These are phyloP conservation scores for Smittia sp. DNA, from an alignment of 2,888 invertebrate species.

Conservation along the genomic window DNA sequence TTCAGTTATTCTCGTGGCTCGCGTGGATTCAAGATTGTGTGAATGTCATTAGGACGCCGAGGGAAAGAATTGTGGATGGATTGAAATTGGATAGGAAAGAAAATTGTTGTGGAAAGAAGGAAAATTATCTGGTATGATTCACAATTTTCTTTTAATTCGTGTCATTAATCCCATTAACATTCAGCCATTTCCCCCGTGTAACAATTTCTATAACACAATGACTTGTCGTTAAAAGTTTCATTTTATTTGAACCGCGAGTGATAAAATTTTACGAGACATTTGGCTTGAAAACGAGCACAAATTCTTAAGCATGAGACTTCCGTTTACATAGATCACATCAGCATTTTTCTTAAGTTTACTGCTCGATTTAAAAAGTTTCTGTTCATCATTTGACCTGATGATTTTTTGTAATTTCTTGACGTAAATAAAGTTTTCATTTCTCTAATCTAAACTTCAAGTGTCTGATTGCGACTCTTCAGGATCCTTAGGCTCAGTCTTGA, in stretches of 20 bases:
- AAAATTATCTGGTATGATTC: constrained; percentile 21
- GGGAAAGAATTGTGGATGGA: not conserved
- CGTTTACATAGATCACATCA: no score
- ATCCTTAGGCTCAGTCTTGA: not conserved
- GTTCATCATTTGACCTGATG: no score
- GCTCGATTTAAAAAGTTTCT: no score
- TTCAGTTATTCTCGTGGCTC: not conserved
- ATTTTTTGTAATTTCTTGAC: no score
- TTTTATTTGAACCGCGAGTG: no score
- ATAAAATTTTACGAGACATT: no score
- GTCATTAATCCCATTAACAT: not conserved
- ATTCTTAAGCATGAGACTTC: no score
- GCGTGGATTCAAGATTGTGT: constrained; percentile 1
- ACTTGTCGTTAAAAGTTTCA: no score
- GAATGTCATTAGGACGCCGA: constrained; percentile 12
- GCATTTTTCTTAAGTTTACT: no score
- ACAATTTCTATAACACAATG: not conserved
- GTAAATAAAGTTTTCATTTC: no score
- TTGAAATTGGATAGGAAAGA: constrained; percentile 5
- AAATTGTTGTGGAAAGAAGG: not conserved
- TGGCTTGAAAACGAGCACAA: no score
- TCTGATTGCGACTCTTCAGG: not conserved
- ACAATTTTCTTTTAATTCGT: not conserved
- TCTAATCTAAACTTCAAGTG: not conserved
- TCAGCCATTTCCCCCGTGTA: not conserved